Percentiles rank a stretch among this genome's conserved stretches.
Evolutionary conservation across 2,113 vertebrate species (phyloP).

Genomic region (Pionites leucogaster): DNA sequence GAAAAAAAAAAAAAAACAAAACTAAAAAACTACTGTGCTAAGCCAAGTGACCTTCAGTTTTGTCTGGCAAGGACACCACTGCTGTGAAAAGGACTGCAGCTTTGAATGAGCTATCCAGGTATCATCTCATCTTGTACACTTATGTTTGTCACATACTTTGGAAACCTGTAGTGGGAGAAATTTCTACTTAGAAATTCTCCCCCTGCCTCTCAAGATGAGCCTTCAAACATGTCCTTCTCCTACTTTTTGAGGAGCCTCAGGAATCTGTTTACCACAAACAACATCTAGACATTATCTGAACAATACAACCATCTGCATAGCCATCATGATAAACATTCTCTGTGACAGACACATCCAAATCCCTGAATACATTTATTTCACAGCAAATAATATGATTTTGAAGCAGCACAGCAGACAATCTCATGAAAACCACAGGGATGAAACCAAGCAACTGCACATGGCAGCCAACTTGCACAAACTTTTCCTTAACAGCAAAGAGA

Average conservation of each 20-base stretch:
- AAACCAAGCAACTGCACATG: constrained; percentile 5
- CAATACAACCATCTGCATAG: neutral
- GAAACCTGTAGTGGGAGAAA: neutral
- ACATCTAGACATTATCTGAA: neutral
- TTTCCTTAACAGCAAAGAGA: neutral
- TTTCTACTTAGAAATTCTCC: neutral
- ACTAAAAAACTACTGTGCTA: neutral
- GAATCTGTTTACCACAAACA: neutral
- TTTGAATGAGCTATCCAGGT: neutral
- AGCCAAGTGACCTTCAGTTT: neutral
- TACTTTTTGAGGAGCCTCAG: neutral
- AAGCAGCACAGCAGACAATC: neutral
- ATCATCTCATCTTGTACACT: neutral
- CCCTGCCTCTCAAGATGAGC: neutral
- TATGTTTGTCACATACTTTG: neutral
- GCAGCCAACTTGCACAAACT: neutral
- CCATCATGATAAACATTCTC: neutral
- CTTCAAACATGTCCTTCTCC: neutral
- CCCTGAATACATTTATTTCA: constrained; percentile 14
- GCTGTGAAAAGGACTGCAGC: neutral
- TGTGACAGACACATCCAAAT: neutral
- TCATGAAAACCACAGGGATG: neutral
- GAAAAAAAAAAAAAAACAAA: neutral
- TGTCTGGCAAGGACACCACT: neutral
- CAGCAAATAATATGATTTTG: neutral